phyloP scores from a whole-genome alignment of 2,797 vertebrate species.

The Microhierax caerulescens region DNA sequence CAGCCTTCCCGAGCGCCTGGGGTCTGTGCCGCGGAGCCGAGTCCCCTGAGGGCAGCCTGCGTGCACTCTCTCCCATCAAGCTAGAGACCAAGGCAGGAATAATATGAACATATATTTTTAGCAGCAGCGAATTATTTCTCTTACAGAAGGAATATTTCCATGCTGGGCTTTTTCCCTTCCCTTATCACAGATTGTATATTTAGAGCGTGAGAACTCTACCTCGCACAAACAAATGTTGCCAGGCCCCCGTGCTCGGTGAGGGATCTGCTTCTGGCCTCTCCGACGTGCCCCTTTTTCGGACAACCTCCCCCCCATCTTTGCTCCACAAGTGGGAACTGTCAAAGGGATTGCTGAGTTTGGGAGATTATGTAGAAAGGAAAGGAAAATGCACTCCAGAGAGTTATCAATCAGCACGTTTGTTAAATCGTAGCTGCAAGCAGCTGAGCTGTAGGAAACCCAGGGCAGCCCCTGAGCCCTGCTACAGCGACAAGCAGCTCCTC shows the following conservation, averaged over 20 bases:
- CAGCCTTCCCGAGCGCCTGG: background rate
- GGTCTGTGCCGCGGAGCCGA: background rate
- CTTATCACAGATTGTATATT: constrained; percentile 71
- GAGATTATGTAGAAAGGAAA: background rate
- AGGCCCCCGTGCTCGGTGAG: background rate
- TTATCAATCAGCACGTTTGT: background rate
- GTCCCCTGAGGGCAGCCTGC: constrained; percentile 20
- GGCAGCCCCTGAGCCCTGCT: background rate
- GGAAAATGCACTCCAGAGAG: background rate
- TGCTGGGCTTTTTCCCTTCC: constrained; percentile 57
- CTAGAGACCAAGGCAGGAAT: constrained; percentile 29
- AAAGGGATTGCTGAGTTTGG: background rate
- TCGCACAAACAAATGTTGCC: constrained; percentile 22
- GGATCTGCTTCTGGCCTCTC: background rate
- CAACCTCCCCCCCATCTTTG: background rate
- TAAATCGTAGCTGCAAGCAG: rapidly evolving
- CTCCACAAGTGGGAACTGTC: background rate
- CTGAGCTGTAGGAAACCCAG: background rate
- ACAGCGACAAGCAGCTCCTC: background rate
- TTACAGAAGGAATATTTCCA: constrained; percentile 68
- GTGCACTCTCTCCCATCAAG: constrained; percentile 30
- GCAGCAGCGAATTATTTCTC: constrained; percentile 65
- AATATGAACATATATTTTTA: constrained; percentile 64
- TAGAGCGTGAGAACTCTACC: constrained; percentile 73
- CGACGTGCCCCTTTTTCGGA: background rate